Conservation (phyloP, 2,888 invertebrate species). For the Aleiodes leptofemur region DNA sequence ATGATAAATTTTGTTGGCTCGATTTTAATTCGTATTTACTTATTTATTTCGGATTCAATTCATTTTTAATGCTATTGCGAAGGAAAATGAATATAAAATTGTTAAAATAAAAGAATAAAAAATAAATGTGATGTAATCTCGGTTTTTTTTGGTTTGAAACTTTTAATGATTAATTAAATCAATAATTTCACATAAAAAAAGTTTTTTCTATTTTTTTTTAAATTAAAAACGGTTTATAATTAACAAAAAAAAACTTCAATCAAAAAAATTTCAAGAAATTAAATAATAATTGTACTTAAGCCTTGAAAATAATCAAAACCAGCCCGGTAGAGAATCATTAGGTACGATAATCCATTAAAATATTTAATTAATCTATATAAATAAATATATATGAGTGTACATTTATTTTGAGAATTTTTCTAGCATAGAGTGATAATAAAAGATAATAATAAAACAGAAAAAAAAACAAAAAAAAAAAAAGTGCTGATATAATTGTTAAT, state of each 20-base stretch:
- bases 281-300: slow-evolving; percentile 62
- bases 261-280: slow-evolving; percentile 48
- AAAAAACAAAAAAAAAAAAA: slow-evolving; percentile 9
- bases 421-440: slow-evolving; percentile 36
- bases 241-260: slow-evolving; percentile 26
- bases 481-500: slow-evolving; percentile 59
- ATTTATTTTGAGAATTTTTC: slow-evolving; percentile 24
- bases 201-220: background rate
- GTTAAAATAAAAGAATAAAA: background rate
- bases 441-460: slow-evolving; percentile 25
- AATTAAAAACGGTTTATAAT: slow-evolving; percentile 4
- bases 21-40: too few species aligned
- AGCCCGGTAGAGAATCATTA: slow-evolving; percentile 74
- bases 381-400: slow-evolving; percentile 45
- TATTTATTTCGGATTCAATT: too few species aligned
- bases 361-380: slow-evolving; percentile 44
- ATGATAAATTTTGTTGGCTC: too few species aligned
- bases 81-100: background rate
- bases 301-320: slow-evolving; percentile 73
- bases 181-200: background rate
- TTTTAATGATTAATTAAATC: background rate
- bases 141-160: background rate
- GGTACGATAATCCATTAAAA: slow-evolving; percentile 71
- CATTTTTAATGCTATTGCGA: too few species aligned
- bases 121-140: slow-evolving; percentile 16